Percentiles rank a stretch among this genome's conserved stretches.
phyloP scores from a whole-genome alignment of 2,797 vertebrate species.

The Molothrus ater region DNA sequence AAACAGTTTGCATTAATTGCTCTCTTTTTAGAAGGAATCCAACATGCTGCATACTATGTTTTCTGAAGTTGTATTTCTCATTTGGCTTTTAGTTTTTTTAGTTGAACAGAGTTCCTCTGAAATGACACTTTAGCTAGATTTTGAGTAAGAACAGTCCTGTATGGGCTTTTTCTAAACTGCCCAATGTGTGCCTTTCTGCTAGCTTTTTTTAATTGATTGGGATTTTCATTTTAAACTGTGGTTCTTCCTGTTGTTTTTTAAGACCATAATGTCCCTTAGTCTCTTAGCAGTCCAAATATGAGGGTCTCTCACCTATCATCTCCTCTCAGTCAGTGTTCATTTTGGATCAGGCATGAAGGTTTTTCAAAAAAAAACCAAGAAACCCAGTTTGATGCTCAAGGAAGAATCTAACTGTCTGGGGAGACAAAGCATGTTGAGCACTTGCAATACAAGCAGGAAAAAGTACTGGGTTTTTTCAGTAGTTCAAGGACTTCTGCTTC shows the following conservation, averaged over 20 bases:
- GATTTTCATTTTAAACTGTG: not conserved
- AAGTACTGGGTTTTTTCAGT: not conserved
- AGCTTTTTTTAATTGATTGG: not conserved
- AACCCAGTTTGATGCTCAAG: not conserved
- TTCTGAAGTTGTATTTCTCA: not conserved
- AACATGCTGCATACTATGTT: fast-evolving
- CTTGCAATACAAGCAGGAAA: not conserved
- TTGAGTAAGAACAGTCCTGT: not conserved
- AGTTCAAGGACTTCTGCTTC: not conserved
- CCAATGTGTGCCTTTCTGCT: fast-evolving
- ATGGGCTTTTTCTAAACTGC: not conserved
- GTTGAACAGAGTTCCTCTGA: not conserved
- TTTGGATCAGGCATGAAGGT: not conserved
- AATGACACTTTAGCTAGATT: fast-evolving
- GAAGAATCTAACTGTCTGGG: not conserved
- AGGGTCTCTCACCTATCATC: not conserved
- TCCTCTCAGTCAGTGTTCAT: not conserved
- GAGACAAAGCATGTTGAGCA: not conserved
- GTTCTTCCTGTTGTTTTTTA: not conserved
- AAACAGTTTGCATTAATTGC: not conserved
- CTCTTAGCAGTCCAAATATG: not conserved
- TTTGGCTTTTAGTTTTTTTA: not conserved
- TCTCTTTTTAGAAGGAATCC: not conserved
- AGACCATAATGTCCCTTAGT: not conserved
- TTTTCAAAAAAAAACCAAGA: not conserved